Evolutionary conservation across 2,888 invertebrate genomes (phyloP), one percentile per base, ranked within the genome.

Genomic region (Machimus rusticus): DNA sequence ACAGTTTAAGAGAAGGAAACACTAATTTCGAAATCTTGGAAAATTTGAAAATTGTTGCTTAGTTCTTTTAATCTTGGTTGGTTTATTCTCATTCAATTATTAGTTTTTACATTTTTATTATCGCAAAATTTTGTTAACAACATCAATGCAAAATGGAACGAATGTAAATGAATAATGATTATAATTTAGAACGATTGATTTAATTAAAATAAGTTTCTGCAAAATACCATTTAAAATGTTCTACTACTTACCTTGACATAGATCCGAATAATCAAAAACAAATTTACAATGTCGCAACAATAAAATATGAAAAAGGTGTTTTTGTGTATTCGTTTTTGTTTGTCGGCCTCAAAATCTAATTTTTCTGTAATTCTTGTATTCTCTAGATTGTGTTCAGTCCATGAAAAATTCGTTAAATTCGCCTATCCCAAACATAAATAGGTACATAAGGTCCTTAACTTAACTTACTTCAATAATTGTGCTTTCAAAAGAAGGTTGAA

Each of bases 11-110:
- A 66, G 37, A 74, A 85, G 74, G 46, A 74, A 74, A 74, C 46
- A 74, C 74, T 85, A 85, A 46, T 85, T 74, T 85, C 51, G 85
- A 85, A 84, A 66, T 66, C 14, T 84, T 79, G 28, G 74, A 57
- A 46, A 84, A 84, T 37, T 74, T 79, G 28, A 46, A 31, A 28
- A 43, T 85, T 85, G 37, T 74, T 85, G 34, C 6, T 84, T 84
- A 74, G 31, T 46, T 19, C 74, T 74, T 84, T 85, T 85, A 85
- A 74, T 85, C 74, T 85, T 85, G 85, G 85, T 85, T 85, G 85
- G 85, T 85, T 85, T 46, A 74, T 74, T 79, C 39, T 23, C 51
- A 16, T 74, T 31, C 16, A 23, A 5, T 74, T 74, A 14, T 66
- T 74, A n/a, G 46, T 74, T 51, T 81, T 39, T 81, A 46, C 23